These are phyloP conservation scores for Enteromius thamalakanensis DNA, from an alignment of 2,797 vertebrate species.

Conservation along the genomic window DNA sequence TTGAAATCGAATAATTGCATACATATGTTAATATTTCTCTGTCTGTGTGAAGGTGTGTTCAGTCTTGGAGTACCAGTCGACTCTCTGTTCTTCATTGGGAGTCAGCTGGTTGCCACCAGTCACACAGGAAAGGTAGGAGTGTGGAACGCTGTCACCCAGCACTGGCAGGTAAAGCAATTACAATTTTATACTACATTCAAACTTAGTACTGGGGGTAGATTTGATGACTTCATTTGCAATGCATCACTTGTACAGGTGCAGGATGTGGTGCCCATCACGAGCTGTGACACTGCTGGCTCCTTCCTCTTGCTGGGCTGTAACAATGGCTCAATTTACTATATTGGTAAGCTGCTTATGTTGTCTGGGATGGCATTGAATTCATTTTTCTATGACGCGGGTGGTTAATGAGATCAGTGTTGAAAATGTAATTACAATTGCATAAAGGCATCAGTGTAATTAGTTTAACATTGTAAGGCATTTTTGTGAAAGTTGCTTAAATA, in stretches of 20 bases:
- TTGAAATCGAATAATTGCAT: no score
- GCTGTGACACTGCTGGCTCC: conserved; percentile 95
- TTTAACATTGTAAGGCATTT: background rate
- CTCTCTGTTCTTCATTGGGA: conserved; percentile 97
- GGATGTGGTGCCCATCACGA: conserved; percentile 97
- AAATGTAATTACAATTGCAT: conserved; percentile 25
- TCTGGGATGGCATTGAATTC: background rate
- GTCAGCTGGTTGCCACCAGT: conserved; percentile 96
- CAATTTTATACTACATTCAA: background rate
- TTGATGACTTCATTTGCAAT: conserved; percentile 4
- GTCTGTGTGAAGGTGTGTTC: conserved; percentile 83
- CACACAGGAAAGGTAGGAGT: conserved; percentile 99
- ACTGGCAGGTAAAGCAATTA: conserved; percentile 89
- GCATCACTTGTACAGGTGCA: conserved; percentile 82
- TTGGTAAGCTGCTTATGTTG: conserved; percentile 80
- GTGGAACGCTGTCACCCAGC: conserved; percentile 98
- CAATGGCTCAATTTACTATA: conserved; percentile 98
- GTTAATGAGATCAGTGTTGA: conserved; percentile 7
- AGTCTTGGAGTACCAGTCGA: conserved; percentile 95
- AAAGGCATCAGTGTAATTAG: background rate
- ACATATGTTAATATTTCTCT: background rate
- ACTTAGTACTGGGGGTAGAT: background rate
- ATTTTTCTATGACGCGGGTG: background rate
- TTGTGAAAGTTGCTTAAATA: no score
- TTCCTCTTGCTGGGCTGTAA: conserved; percentile 95